These are phyloP conservation scores for Henricia sp. DNA, from an alignment of 53 echinoderm and acorn worm species.

Conservation along the genomic window DNA sequence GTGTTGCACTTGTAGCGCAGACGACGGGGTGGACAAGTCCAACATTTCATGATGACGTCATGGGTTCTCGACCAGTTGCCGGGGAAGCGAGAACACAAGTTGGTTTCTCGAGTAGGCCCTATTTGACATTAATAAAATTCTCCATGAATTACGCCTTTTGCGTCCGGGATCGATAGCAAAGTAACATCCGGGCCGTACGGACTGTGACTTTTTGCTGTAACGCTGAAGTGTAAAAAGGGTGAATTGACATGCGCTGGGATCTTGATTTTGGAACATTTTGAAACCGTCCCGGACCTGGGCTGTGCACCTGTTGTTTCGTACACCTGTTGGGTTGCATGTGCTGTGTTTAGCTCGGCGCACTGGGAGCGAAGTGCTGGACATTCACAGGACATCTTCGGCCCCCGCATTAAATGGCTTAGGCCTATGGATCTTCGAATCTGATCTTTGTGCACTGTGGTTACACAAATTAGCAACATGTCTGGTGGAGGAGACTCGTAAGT, in stretches of 20 bases:
- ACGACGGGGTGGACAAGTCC: constrained; percentile 19
- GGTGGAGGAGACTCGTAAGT: constrained; percentile 92
- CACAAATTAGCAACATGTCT: constrained; percentile 60
- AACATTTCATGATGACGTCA: constrained; percentile 44
- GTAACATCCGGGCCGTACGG: not conserved
- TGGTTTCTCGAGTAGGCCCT: not conserved
- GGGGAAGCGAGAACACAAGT: constrained; percentile 42
- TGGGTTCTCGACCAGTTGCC: constrained; percentile 33
- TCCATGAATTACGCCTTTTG: not conserved
- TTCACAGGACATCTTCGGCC: not conserved
- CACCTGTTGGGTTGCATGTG: not conserved
- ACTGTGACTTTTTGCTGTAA: not conserved
- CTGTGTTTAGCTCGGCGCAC: not conserved
- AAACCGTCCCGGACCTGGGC: not conserved
- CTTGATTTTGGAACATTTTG: not conserved
- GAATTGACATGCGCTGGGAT: not conserved
- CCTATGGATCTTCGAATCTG: not conserved
- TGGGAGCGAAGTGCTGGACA: not conserved
- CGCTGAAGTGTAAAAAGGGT: not conserved
- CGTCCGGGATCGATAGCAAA: not conserved
- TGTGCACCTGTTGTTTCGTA: not conserved
- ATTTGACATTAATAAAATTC: not conserved
- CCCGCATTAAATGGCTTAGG: not conserved
- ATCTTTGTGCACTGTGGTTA: not conserved
- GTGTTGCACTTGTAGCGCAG: no score